Percentiles rank a stretch among this genome's conserved stretches.
These are phyloP conservation scores for Astatoreochromis straeleni DNA, from an alignment of 2,113 vertebrate species.

Conservation along the genomic window DNA sequence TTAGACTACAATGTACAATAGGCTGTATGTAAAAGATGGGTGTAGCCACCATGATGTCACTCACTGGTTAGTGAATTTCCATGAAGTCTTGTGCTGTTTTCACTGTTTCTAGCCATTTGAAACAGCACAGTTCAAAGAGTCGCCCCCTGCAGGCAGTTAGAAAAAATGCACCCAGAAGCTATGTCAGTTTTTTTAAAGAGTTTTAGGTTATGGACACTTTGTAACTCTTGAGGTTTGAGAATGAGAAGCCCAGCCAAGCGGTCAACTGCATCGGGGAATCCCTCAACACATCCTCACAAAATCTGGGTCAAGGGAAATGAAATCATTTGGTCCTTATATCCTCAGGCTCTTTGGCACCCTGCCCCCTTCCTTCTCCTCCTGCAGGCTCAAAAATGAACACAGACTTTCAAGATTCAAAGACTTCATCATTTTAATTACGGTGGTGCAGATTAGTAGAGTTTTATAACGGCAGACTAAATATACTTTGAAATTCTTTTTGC, in stretches of 20 bases:
- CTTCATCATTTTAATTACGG: not conserved
- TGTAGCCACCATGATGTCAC: not conserved
- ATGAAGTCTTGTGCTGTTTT: not conserved
- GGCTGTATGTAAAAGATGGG: not conserved
- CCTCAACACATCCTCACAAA: not conserved
- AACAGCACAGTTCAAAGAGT: not conserved
- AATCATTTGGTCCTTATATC: not conserved
- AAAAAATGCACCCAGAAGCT: not conserved
- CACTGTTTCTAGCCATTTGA: not conserved
- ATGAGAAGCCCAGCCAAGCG: not conserved
- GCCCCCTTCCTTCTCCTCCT: not conserved
- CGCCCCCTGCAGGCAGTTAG: not conserved
- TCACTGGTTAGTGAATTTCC: not conserved
- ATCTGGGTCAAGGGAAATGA: conserved; percentile 1
- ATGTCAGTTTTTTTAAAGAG: not conserved
- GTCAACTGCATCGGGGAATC: not conserved
- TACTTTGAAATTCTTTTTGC: not conserved
- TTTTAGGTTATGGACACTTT: not conserved
- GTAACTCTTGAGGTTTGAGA: not conserved
- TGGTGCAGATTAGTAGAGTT: not conserved
- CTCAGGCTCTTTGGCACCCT: not conserved
- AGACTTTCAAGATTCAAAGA: not conserved
- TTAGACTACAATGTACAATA: not conserved
- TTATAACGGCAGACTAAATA: not conserved
- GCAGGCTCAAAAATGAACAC: not conserved